A percentile compares a stretch with the other conserved stretches of the same genome.
These are phyloP conservation scores for Oncorhynchus keta DNA, from an alignment of 2,113 vertebrate species.

Conservation along the genomic window DNA sequence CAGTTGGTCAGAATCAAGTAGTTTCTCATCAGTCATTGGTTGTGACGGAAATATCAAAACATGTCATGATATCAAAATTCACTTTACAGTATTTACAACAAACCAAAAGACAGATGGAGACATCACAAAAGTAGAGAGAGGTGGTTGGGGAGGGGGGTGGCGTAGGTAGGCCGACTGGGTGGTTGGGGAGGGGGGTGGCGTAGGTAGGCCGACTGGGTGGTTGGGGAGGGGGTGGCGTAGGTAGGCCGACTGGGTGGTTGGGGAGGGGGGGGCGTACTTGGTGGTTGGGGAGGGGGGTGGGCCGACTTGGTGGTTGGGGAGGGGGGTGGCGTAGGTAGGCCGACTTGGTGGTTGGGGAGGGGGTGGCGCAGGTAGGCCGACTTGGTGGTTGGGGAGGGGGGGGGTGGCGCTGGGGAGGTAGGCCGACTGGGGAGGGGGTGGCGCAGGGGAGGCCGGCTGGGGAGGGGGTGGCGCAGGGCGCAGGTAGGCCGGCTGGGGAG, in stretches of 20 bases:
- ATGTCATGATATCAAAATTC: slow-evolving; percentile 86
- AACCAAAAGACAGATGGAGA: slow-evolving; percentile 46
- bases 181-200: background rate
- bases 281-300: background rate
- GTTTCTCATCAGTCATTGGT: slow-evolving; percentile 57
- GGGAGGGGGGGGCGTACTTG: background rate
- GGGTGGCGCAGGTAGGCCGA: too few relatives aligned
- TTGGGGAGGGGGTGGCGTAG: too few relatives aligned
- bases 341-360: too few relatives aligned
- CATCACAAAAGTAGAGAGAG: slow-evolving; percentile 44
- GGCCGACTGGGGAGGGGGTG: too few relatives aligned
- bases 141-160: slow-evolving; percentile 22
- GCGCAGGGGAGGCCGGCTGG: too few relatives aligned
- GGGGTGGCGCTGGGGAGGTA: too few relatives aligned
- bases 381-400: background rate
- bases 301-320: background rate
- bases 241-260: background rate
- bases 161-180: background rate
- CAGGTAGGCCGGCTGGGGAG: too few relatives aligned
- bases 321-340: too few relatives aligned
- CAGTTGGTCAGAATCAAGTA: slow-evolving; percentile 43
- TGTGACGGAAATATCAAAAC: slow-evolving; percentile 80
- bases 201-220: background rate
- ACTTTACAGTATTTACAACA: slow-evolving; percentile 84
- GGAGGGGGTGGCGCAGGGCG: too few relatives aligned